Evolutionary conservation across 2,797 vertebrate genomes (phyloP).

Genomic region (Coreius guichenoti): DNA sequence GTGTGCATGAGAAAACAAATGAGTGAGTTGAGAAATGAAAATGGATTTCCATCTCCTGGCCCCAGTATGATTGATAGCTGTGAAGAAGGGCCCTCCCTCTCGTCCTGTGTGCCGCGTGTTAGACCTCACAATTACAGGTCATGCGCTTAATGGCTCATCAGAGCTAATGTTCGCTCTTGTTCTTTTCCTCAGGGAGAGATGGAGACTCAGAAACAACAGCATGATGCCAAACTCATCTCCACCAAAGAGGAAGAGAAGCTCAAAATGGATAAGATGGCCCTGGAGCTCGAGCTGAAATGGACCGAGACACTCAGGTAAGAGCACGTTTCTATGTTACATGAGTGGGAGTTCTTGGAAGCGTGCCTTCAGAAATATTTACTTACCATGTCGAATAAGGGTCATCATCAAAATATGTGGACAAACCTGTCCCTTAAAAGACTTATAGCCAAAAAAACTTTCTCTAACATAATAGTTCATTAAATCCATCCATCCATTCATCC

Average conservation of each 20-base stretch:
- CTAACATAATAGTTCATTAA: background rate
- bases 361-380: background rate
- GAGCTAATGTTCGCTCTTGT: slow-evolving; percentile 24
- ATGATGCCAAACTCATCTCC: slow-evolving; percentile 87
- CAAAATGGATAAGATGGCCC: slow-evolving; percentile 94
- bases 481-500: background rate
- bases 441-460: slow-evolving; percentile 11
- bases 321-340: background rate
- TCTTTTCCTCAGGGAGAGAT: slow-evolving; percentile 82
- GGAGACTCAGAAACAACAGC: slow-evolving; percentile 90
- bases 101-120: background rate
- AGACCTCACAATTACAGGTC: slow-evolving; percentile 13
- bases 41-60: slow-evolving; percentile 36
- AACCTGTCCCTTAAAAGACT: background rate
- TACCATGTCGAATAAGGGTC: too few species aligned
- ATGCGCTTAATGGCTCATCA: slow-evolving; percentile 22
- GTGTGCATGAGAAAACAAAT: slow-evolving; percentile 13
- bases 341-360: background rate
- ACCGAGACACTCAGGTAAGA: slow-evolving; percentile 92
- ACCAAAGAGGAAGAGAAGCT: slow-evolving; percentile 93
- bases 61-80: slow-evolving; percentile 39
- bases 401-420: background rate
- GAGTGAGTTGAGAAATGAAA: slow-evolving; percentile 38
- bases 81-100: slow-evolving; percentile 12
- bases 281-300: slow-evolving; percentile 96